phyloP scores from a whole-genome alignment of 2,888 invertebrate genomes.

The Leucozona laternaria region DNA sequence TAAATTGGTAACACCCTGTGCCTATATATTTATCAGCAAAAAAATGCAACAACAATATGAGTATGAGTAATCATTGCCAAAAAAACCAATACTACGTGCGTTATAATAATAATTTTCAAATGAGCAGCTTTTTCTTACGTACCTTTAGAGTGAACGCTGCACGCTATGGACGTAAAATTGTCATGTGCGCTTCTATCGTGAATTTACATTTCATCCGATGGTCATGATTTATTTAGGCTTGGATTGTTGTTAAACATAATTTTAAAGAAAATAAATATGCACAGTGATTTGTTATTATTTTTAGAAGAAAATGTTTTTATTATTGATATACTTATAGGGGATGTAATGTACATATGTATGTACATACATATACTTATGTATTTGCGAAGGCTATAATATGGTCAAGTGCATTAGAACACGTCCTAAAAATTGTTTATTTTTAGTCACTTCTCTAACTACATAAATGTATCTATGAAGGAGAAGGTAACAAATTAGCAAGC shows the following conservation, averaged over 20 bases:
- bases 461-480: constrained; percentile 8
- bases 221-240: constrained; percentile 32
- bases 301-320: not conserved
- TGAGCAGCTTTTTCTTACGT: not conserved
- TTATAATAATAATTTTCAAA: not conserved
- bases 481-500: constrained; percentile 7
- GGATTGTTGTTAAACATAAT: constrained; percentile 31
- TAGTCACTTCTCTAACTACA: constrained; percentile 12
- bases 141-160: not conserved
- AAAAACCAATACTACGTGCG: constrained; percentile 7
- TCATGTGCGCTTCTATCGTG: constrained; percentile 23
- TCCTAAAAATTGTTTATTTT: constrained; percentile 64
- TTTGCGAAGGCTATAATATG: constrained; percentile 12
- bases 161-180: constrained; percentile 7
- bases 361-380: too few relatives aligned
- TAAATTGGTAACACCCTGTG: not conserved
- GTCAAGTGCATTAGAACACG: constrained; percentile 36
- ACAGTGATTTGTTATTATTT: constrained; percentile 29
- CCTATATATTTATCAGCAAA: not conserved
- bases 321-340: not conserved
- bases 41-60: not conserved
- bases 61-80: constrained; percentile 12
- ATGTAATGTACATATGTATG: not conserved
- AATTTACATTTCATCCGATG: constrained; percentile 41
- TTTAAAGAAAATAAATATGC: constrained; percentile 16